These are phyloP conservation scores for Hypsibius dujardini DNA, from an alignment of 1,140 invertebrate genomes.

Conservation along the genomic window DNA sequence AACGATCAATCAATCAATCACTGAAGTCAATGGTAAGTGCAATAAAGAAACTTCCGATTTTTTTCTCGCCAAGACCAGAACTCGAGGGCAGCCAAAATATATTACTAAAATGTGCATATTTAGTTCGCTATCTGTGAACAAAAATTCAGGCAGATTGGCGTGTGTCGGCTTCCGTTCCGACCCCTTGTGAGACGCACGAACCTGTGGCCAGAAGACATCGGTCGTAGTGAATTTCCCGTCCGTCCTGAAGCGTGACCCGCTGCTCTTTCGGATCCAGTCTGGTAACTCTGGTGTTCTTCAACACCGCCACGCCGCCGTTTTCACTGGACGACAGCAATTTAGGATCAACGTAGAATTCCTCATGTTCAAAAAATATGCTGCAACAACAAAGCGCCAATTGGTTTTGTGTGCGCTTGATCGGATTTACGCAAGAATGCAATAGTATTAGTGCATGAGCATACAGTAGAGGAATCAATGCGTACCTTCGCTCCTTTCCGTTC, in stretches of 20 bases:
- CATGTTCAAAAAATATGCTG: conserved; percentile 57
- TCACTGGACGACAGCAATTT: conserved; percentile 36
- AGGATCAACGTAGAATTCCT: conserved; percentile 50
- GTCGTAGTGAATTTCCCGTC: conserved; percentile 55
- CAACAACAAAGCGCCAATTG: background rate
- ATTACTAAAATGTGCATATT: no score
- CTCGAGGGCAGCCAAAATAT: no score
- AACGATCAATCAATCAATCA: no score
- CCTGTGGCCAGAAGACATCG: conserved; percentile 79
- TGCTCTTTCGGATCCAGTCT: conserved; percentile 52
- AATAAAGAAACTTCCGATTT: no score
- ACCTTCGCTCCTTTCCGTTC: conserved; percentile 67
- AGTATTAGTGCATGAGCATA: no score
- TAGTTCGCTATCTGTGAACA: no score
- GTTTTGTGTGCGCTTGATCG: background rate
- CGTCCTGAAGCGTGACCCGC: conserved; percentile 52
- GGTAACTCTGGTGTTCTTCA: conserved; percentile 51
- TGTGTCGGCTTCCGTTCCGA: no score
- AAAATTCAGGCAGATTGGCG: no score
- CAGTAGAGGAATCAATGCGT: conserved; percentile 19
- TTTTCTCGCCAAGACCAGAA: no score
- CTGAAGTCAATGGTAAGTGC: no score
- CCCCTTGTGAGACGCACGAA: conserved; percentile 25
- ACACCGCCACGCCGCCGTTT: conserved; percentile 62
- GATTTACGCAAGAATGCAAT: no score